Conservation (phyloP, 2,888 invertebrate species). For the Campopleginae sp. region DNA sequence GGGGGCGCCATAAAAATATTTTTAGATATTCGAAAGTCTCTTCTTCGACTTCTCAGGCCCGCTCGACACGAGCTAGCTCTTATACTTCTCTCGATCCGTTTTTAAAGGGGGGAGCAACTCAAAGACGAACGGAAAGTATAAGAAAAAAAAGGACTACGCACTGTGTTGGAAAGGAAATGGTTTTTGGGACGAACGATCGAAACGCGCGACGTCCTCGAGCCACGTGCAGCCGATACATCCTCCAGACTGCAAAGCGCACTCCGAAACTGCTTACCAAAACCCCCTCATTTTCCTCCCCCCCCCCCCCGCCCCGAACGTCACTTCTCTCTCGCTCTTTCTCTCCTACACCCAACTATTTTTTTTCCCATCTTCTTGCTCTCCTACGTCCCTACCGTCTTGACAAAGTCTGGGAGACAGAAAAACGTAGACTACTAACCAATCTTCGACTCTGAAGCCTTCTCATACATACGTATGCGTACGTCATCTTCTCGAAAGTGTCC, state of each 20-base stretch:
- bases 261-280: constrained; percentile 47
- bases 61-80: constrained; percentile 37
- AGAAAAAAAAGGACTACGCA: constrained; percentile 55
- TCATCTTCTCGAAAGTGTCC: constrained; percentile 13
- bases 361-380: constrained; percentile 13
- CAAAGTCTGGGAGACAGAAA: constrained; percentile 42
- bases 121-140: constrained; percentile 46
- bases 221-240: constrained; percentile 82
- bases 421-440: constrained; percentile 75
- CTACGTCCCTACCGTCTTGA: constrained; percentile 33
- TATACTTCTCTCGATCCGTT: constrained; percentile 52
- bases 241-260: constrained; percentile 74
- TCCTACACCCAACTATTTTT: not conserved
- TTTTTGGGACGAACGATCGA: constrained; percentile 72
- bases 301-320: constrained; percentile 9
- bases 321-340: constrained; percentile 24
- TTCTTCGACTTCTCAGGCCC: constrained; percentile 64
- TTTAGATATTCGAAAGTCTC: constrained; percentile 80
- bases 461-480: not conserved
- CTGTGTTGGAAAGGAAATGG: constrained; percentile 61
- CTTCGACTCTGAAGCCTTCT: constrained; percentile 57
- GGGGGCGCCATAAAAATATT: constrained; percentile 84
- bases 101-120: constrained; percentile 32
- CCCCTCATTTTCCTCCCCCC: constrained; percentile 59
- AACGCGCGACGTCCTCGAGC: constrained; percentile 72